Conservation (phyloP, 2,888 invertebrate species). For the Apomyelois bistriatella region DNA sequence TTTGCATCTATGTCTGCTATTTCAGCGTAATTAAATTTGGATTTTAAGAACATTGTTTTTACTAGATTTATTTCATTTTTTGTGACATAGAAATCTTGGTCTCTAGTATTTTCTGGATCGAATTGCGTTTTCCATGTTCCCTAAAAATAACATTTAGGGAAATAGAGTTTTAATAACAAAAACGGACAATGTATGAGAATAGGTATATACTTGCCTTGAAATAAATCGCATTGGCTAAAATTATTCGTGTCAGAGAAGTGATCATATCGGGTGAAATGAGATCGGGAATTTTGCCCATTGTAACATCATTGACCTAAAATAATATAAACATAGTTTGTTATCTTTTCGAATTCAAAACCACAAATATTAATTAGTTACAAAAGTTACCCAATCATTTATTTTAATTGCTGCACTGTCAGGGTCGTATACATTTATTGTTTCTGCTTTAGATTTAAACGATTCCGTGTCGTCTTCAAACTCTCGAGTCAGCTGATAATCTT, state of each 20-base stretch:
- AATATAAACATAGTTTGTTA: conserved; percentile 2
- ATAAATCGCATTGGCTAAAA: conserved; percentile 46
- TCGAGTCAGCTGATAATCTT: conserved; percentile 16
- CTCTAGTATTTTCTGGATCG: conserved; percentile 18
- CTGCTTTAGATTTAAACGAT: conserved; percentile 14
- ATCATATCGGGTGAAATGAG: conserved; percentile 33
- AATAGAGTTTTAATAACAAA: too few species aligned
- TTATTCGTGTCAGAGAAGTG: conserved; percentile 30
- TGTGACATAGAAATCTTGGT: conserved; percentile 21
- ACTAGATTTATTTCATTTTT: conserved; percentile 19
- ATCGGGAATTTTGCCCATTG: conserved; percentile 37
- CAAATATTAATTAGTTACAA: too few species aligned
- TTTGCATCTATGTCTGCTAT: conserved; percentile 15
- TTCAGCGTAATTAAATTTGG: conserved; percentile 21
- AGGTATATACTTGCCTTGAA: conserved; percentile 33
- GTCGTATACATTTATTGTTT: conserved; percentile 15
- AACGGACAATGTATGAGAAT: background rate
- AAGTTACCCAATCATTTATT: conserved; percentile 21
- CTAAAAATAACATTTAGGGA: conserved; percentile 19
- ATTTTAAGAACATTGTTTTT: conserved; percentile 24
- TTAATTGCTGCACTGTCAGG: conserved; percentile 5
- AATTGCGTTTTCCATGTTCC: conserved; percentile 26
- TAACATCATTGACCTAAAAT: conserved; percentile 39
- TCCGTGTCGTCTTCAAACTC: conserved; percentile 11
- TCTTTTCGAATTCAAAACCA: background rate